phyloP scores from a whole-genome alignment of 1,140 invertebrate species.

The Brachionus calyciflorus region DNA sequence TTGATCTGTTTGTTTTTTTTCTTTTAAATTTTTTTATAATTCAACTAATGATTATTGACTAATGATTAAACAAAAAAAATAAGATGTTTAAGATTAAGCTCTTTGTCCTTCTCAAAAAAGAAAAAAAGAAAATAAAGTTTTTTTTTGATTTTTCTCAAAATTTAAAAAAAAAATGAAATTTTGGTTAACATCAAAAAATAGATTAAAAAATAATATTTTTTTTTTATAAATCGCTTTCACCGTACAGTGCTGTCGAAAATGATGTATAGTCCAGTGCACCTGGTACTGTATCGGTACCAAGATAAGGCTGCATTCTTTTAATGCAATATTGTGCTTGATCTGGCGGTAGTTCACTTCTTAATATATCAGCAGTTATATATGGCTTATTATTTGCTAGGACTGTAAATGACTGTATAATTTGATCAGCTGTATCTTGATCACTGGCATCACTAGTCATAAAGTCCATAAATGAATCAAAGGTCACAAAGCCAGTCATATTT shows the following conservation, averaged over 20 bases:
- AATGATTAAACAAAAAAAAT: too few relatives aligned
- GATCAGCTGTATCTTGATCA: slow-evolving; percentile 78
- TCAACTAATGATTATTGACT: too few relatives aligned
- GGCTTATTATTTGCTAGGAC: slow-evolving; percentile 96
- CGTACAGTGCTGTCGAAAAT: slow-evolving; percentile 96
- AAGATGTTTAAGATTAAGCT: too few relatives aligned
- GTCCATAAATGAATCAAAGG: slow-evolving; percentile 98
- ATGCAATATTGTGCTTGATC: slow-evolving; percentile 99
- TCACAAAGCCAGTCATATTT: slow-evolving; percentile 89
- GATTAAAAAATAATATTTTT: too few relatives aligned
- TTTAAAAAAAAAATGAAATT: too few relatives aligned
- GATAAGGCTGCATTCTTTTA: slow-evolving; percentile 90
- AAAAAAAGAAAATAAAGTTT: too few relatives aligned
- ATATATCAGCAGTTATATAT: slow-evolving; percentile 92
- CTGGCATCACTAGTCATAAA: slow-evolving; percentile 99
- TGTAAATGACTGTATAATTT: slow-evolving; percentile 95
- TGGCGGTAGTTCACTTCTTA: slow-evolving; percentile 91
- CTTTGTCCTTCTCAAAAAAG: too few relatives aligned
- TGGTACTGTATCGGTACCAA: slow-evolving; percentile 61
- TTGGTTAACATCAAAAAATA: too few relatives aligned
- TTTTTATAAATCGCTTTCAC: slow-evolving; percentile 82
- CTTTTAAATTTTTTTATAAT: too few relatives aligned
- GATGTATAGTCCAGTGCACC: slow-evolving; percentile 97
- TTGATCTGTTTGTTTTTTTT: too few relatives aligned
- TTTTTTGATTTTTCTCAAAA: too few relatives aligned